These are phyloP conservation scores for Cerceris ruficornis DNA, from an alignment of 2,888 invertebrate genomes.

Conservation along the genomic window DNA sequence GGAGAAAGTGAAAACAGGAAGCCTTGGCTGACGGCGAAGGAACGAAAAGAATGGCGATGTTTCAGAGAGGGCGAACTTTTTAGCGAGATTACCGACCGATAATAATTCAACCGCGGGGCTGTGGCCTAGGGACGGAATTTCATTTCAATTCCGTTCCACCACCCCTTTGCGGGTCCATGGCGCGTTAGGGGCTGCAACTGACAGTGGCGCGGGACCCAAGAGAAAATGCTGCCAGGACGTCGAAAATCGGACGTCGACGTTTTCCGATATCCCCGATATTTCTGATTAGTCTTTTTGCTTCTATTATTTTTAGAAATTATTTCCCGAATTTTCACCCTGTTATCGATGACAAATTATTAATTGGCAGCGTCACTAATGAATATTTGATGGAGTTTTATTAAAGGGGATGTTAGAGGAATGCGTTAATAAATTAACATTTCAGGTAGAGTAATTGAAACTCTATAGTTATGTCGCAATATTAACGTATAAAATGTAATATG, in stretches of 20 bases:
- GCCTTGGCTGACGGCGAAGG: not conserved
- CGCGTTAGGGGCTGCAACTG: constrained; percentile 68
- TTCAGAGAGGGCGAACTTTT: constrained; percentile 65
- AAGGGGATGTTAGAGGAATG: too few relatives aligned
- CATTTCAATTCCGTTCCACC: constrained; percentile 68
- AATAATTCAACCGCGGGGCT: constrained; percentile 72
- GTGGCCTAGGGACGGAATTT: constrained; percentile 70
- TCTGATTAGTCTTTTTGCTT: not conserved
- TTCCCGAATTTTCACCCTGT: not conserved
- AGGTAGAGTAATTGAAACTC: too few relatives aligned
- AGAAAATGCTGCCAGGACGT: constrained; percentile 51
- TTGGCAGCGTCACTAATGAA: too few relatives aligned
- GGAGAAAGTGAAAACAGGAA: constrained; percentile 38
- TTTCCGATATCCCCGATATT: not conserved
- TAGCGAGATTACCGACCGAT: constrained; percentile 71
- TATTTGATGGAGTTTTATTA: too few relatives aligned
- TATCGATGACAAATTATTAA: too few relatives aligned
- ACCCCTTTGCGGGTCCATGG: constrained; percentile 26
- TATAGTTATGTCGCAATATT: too few relatives aligned
- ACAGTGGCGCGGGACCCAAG: constrained; percentile 68
- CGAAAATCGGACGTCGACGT: constrained; percentile 17
- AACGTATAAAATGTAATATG: too few relatives aligned
- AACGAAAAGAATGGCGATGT: constrained; percentile 51
- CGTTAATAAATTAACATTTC: too few relatives aligned
- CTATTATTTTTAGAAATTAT: not conserved